Evolutionary conservation across 1,140 invertebrate genomes (phyloP).

Genomic region (Samia ricini): DNA sequence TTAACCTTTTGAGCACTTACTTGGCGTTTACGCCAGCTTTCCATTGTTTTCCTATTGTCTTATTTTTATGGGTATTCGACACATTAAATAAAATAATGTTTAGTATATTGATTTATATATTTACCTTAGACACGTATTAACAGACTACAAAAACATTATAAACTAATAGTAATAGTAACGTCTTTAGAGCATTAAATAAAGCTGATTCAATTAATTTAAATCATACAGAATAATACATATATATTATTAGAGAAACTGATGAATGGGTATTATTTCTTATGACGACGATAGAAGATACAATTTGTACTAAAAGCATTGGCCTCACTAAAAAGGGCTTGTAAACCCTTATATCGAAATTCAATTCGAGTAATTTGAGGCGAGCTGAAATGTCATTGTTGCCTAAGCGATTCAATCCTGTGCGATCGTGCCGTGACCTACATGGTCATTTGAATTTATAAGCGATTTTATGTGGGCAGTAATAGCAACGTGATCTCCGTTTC

Average conservation of each 20-base stretch:
- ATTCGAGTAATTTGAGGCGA: slow-evolving; percentile 63
- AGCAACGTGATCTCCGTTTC: slow-evolving; percentile 18
- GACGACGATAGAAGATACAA: slow-evolving; percentile 17
- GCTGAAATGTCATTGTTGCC: slow-evolving; percentile 55
- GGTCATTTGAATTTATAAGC: slow-evolving; percentile 44
- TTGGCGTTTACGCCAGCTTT: too few species aligned
- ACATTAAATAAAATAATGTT: too few species aligned
- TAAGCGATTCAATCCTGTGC: slow-evolving; percentile 55
- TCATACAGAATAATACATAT: too few species aligned
- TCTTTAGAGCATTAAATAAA: too few species aligned
- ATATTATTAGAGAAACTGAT: not conserved
- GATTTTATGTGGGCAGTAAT: slow-evolving; percentile 29
- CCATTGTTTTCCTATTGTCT: too few species aligned
- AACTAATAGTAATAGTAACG: too few species aligned
- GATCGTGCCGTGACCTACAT: slow-evolving; percentile 39
- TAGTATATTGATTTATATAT: too few species aligned
- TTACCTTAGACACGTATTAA: too few species aligned
- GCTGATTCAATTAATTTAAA: too few species aligned
- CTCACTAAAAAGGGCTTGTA: slow-evolving; percentile 46
- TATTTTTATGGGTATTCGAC: too few species aligned
- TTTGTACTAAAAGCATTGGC: slow-evolving; percentile 28
- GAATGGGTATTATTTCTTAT: not conserved
- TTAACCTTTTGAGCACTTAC: too few species aligned
- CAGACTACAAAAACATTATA: too few species aligned
- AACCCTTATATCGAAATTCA: slow-evolving; percentile 61